Base-by-base conservation (phyloP, 2,888 invertebrate genomes). In the Limnephilus marmoratus region DNA sequence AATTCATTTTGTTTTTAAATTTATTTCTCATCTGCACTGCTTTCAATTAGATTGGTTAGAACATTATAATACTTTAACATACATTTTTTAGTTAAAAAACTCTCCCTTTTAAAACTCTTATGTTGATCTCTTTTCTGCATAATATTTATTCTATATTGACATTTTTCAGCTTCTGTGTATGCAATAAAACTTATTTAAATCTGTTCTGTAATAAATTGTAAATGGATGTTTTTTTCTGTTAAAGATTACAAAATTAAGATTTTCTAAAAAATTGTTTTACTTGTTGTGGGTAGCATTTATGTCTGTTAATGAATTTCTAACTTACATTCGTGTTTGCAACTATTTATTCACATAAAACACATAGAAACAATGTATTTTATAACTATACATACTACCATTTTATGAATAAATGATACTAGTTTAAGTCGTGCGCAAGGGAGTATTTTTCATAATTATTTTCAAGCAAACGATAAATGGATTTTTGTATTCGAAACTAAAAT, bases 21-120 rank as follows among this genome's bases (percentile, higher is more conserved):
- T 37, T 90, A 34, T 45, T 90, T 37, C 37, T 90, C 81, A 90
- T 81, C n/a, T 13, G 24, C 41, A 81, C 41, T 3, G 41, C 49
- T 45, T 86, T 29, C 24, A 29, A 24, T 41, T 68, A 68, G 24
- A 68, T 68, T 68, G 68, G n/a, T 68, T 68, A 53, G 53, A 53
- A 15, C 53, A 53, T 53, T 68, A n/a, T 68, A n/a, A 68, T n/a
- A 24, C 9, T 7, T 68, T 7, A 68, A 24, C 11, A 37, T 37
- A 9, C 82, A 31, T 83, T 12, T 24, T 3, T 18, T 83, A 83
- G 34, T 83, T 34, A 4, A 5, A 34, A 18, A 34, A 83, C 82
- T 15, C 11, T 31, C 15, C 29, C 4, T 12, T 29, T 82, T 4
- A 15, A 45, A 45, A 45, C 12, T 82, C 13, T 82, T 82, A 34